phyloP scores from a whole-genome alignment of 2,888 invertebrate species.

The Ectobius pallidus region DNA sequence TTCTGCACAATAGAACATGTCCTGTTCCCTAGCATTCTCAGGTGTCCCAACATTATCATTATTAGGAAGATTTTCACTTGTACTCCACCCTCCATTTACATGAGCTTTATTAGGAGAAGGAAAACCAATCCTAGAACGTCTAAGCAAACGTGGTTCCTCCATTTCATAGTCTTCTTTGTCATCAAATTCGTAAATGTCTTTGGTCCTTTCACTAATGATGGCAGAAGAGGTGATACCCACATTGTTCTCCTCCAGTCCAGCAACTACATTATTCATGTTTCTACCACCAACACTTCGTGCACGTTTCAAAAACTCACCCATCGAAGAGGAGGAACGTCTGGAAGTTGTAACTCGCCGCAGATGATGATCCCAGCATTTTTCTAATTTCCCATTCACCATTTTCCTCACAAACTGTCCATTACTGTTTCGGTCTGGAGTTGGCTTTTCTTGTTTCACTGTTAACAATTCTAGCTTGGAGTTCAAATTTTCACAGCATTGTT shows the following conservation, averaged over 20 bases:
- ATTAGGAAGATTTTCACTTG: neutral
- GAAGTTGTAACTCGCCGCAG: conserved; percentile 33
- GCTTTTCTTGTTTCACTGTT: conserved; percentile 23
- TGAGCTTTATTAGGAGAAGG: neutral
- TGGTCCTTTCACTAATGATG: conserved; percentile 42
- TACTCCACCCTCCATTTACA: conserved; percentile 32
- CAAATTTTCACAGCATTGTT: neutral
- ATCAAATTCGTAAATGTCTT: conserved; percentile 63
- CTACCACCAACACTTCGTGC: neutral
- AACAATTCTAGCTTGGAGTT: conserved; percentile 20
- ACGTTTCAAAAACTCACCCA: conserved; percentile 18
- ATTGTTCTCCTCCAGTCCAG: conserved; percentile 12
- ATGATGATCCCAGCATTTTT: conserved; percentile 41
- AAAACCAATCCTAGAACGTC: conserved; percentile 31
- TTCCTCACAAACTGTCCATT: conserved; percentile 32
- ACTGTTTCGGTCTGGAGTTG: neutral
- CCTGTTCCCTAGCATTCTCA: neutral
- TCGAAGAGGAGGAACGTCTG: neutral
- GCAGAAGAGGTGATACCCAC: neutral
- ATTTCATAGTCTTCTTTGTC: conserved; percentile 54
- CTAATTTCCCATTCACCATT: conserved; percentile 38
- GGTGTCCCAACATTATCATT: neutral
- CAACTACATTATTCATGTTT: neutral
- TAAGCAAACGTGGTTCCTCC: conserved; percentile 39
- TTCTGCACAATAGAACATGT: conserved; percentile 14